Conservation (phyloP, 37 sponge, comb jelly and placozoan genomes). For the Theonella swinhoei region DNA sequence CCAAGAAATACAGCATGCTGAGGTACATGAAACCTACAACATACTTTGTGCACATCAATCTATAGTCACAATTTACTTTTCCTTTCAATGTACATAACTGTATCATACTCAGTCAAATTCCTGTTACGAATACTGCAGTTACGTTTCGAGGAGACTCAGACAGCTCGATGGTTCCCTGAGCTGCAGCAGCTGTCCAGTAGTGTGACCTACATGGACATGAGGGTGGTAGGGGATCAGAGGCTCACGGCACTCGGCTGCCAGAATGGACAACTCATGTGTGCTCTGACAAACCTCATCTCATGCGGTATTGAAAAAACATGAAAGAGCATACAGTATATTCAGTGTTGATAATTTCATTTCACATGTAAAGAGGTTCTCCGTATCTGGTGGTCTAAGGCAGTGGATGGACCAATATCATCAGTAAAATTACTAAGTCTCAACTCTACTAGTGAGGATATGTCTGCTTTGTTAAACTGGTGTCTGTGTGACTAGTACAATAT, state of each 20-base stretch:
- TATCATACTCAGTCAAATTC: not conserved
- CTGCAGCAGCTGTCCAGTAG: conserved; percentile 58
- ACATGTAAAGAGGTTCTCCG: not conserved
- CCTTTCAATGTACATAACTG: not conserved
- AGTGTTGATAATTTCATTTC: too few species aligned
- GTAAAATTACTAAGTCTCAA: not conserved
- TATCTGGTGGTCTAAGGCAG: not conserved
- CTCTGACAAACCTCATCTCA: conserved; percentile 30
- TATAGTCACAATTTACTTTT: too few species aligned
- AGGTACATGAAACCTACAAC: not conserved
- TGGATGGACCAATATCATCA: not conserved
- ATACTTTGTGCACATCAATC: too few species aligned
- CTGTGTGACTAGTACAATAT: too few species aligned
- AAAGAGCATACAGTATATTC: too few species aligned
- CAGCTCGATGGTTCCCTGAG: conserved; percentile 57
- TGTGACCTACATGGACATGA: conserved; percentile 59
- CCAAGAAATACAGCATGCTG: conserved; percentile 10
- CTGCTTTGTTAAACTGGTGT: too few species aligned
- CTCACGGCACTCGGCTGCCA: conserved; percentile 72
- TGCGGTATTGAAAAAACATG: too few species aligned
- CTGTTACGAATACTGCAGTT: conserved; percentile 14
- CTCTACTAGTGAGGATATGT: too few species aligned
- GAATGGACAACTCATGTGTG: conserved; percentile 39
- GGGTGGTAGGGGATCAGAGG: conserved; percentile 21
- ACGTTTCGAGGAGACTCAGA: conserved; percentile 42